Evolutionary conservation across 2,797 vertebrate species (phyloP).

Genomic region (Pseudomugil tenellus): DNA sequence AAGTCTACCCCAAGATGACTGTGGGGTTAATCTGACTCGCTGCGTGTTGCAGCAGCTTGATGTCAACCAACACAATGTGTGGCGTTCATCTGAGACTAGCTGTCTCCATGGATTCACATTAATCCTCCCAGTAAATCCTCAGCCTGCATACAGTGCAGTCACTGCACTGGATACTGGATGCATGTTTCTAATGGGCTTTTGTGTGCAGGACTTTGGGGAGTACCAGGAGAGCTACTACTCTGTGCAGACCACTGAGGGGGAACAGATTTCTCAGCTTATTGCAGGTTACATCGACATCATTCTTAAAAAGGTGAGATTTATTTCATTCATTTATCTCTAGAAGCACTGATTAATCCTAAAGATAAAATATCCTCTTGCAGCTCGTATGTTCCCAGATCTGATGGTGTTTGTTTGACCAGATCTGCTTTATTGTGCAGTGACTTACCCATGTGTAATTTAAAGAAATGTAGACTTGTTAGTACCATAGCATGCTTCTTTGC

Average conservation of each 20-base stretch:
- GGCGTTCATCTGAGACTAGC: conserved; percentile 33
- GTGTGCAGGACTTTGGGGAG: conserved; percentile 94
- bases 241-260: conserved; percentile 97
- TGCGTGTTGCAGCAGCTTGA: conserved; percentile 29
- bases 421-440: background rate
- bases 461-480: background rate
- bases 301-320: conserved; percentile 94
- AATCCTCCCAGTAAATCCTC: conserved; percentile 48
- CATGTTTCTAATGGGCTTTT: background rate
- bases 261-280: conserved; percentile 98
- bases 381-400: conserved; percentile 22
- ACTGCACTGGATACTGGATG: conserved; percentile 25
- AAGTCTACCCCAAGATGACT: conserved; percentile 7
- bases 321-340: conserved; percentile 40
- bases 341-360: conserved; percentile 23
- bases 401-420: conserved; percentile 15
- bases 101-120: conserved; percentile 32
- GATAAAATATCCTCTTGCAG: conserved; percentile 18
- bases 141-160: conserved; percentile 14
- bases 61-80: conserved; percentile 25
- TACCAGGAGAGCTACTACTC: conserved; percentile 99
- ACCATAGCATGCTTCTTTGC: background rate
- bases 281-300: conserved; percentile 99
- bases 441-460: background rate
- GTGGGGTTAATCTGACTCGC: conserved; percentile 31